phyloP scores from a whole-genome alignment of 2,797 vertebrate genomes.

The Prunella strophiata region DNA sequence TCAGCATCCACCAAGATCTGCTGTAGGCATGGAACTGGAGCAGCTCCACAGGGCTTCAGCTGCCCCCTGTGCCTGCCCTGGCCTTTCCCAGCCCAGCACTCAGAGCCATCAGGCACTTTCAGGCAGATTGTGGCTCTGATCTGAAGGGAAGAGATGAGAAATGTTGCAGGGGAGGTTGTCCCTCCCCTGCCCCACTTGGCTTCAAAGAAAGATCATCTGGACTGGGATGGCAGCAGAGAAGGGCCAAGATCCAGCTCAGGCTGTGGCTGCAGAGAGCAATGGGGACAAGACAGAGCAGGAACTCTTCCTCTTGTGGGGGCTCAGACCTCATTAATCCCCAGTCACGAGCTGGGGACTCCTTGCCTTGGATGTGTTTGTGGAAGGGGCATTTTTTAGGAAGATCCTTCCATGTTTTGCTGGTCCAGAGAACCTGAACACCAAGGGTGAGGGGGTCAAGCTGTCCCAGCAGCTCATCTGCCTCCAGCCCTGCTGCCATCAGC shows the following conservation, averaged over 20 bases:
- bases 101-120: neutral
- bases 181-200: neutral
- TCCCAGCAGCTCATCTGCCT: neutral
- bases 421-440: neutral
- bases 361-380: neutral
- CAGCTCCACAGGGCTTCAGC: neutral
- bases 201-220: neutral
- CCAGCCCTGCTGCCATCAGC: neutral
- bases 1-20: neutral
- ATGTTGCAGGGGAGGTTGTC: rapidly evolving
- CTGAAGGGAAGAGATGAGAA: neutral
- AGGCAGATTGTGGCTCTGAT: neutral
- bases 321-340: neutral
- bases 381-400: neutral
- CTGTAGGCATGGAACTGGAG: neutral
- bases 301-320: rapidly evolving
- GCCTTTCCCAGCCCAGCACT: neutral
- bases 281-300: neutral
- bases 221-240: neutral
- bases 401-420: rapidly evolving
- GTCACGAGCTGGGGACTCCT: neutral
- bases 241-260: neutral
- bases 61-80: neutral
- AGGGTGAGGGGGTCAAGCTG: neutral
- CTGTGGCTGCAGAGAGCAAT: neutral